Evolutionary conservation across 2,888 invertebrate species (phyloP).

Genomic region (Drosophila paranaensis): DNA sequence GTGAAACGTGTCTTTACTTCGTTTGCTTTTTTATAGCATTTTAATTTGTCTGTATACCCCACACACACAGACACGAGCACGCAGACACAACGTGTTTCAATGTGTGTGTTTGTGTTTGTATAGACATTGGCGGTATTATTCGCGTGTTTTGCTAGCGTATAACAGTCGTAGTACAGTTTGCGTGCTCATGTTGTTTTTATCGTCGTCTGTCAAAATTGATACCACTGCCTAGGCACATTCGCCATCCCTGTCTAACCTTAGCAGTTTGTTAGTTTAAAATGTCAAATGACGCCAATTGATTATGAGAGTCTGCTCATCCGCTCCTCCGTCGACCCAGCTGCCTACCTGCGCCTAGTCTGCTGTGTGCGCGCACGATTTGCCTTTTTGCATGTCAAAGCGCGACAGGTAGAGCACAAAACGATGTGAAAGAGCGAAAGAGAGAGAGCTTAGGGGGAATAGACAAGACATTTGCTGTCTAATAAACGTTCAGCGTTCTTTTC

Average conservation of each 20-base stretch:
- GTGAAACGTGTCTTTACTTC: conserved; percentile 79
- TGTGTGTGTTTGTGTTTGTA: conserved; percentile 18
- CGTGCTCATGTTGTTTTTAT: conserved; percentile 43
- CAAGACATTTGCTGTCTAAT: conserved; percentile 77
- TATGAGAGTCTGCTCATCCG: conserved; percentile 63
- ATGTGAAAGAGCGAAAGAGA: background rate
- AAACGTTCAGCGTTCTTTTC: conserved; percentile 67
- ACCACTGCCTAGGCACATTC: conserved; percentile 11
- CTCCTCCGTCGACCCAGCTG: conserved; percentile 15
- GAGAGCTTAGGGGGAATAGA: conserved; percentile 6
- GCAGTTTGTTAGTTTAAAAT: conserved; percentile 69
- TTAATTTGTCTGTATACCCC: conserved; percentile 77
- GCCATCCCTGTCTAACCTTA: conserved; percentile 41
- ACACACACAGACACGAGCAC: conserved; percentile 65
- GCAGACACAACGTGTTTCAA: conserved; percentile 32
- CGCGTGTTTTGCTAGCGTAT: conserved; percentile 59
- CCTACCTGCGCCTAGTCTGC: conserved; percentile 6
- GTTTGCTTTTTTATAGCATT: conserved; percentile 79
- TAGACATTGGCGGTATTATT: conserved; percentile 49
- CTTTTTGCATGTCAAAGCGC: conserved; percentile 73
- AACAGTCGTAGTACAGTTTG: conserved; percentile 65
- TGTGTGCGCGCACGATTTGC: conserved; percentile 58
- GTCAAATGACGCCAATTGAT: conserved; percentile 81
- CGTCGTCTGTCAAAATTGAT: conserved; percentile 59
- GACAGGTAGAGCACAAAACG: conserved; percentile 65